Percentiles rank a stretch among this genome's conserved stretches.
Evolutionary conservation across 2,888 invertebrate genomes (phyloP).

Genomic region (Eubasilissa splendida): DNA sequence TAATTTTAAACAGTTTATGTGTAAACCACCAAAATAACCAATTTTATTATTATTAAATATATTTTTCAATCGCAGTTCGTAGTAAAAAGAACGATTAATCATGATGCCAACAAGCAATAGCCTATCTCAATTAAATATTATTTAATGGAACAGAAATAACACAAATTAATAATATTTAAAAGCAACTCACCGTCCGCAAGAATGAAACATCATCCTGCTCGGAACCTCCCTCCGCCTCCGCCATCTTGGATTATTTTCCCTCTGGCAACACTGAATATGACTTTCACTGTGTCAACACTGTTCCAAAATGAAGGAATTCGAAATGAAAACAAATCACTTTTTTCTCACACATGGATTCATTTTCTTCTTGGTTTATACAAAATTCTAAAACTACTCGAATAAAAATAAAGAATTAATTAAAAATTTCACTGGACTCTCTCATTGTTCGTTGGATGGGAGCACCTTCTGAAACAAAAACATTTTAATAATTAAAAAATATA

Average conservation of each 20-base stretch:
- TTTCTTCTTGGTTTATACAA: not conserved
- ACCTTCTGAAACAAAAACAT: slow-evolving; percentile 14
- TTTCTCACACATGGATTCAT: slow-evolving; percentile 3
- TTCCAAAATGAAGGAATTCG: slow-evolving; percentile 18
- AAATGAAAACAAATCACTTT: slow-evolving; percentile 8
- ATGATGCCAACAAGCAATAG: not conserved
- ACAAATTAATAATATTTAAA: not conserved
- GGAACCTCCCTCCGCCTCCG: slow-evolving; percentile 95
- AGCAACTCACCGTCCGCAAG: slow-evolving; percentile 92
- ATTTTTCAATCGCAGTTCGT: too few species aligned
- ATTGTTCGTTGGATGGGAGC: slow-evolving; percentile 32
- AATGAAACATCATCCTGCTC: slow-evolving; percentile 99
- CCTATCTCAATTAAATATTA: not conserved
- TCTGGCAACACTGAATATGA: slow-evolving; percentile 38
- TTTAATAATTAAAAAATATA: too few species aligned
- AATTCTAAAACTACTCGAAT: too few species aligned
- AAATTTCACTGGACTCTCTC: not conserved
- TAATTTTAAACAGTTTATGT: too few species aligned
- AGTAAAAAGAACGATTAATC: too few species aligned
- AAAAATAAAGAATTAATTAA: too few species aligned
- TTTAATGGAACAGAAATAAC: not conserved
- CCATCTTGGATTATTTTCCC: slow-evolving; percentile 74
- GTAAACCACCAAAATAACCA: too few species aligned
- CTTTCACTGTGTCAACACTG: slow-evolving; percentile 3
- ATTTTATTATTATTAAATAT: too few species aligned